These are phyloP conservation scores for Andrena bicolor DNA, from an alignment of 2,888 invertebrate genomes.

Conservation along the genomic window DNA sequence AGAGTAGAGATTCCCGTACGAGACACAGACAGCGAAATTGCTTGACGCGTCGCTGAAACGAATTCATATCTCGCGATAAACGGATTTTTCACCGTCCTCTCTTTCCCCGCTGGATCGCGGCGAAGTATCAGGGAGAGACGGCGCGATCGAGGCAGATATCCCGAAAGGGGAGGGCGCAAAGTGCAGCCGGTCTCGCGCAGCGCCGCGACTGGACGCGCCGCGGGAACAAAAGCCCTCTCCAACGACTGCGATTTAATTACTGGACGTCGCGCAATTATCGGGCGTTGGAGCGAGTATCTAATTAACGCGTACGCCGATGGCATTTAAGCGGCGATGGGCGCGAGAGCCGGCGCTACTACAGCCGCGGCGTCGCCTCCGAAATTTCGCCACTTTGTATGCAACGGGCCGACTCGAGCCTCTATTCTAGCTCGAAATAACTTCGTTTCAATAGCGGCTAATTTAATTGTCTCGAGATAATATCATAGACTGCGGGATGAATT, in stretches of 20 bases:
- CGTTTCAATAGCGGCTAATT: slow-evolving; percentile 80
- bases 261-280: slow-evolving; percentile 71
- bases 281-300: slow-evolving; percentile 66
- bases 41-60: no score
- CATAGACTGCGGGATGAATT: slow-evolving; percentile 48
- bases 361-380: slow-evolving; percentile 42
- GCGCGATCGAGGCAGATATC: background rate
- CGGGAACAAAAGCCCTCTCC: slow-evolving; percentile 47
- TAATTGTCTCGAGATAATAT: slow-evolving; percentile 79
- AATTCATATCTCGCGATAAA: no score
- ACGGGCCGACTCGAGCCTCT: slow-evolving; percentile 48
- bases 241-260: slow-evolving; percentile 69
- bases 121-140: background rate
- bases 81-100: no score
- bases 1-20: no score
- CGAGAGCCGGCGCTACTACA: no score
- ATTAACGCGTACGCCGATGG: slow-evolving; percentile 70
- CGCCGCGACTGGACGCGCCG: background rate
- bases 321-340: slow-evolving; percentile 18
- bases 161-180: no score
- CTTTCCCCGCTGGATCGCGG: no score
- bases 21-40: no score
- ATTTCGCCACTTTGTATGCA: slow-evolving; percentile 76
- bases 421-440: slow-evolving; percentile 79
- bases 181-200: no score